phyloP scores from a whole-genome alignment of 2,113 vertebrate species.

The Merops nubicus region DNA sequence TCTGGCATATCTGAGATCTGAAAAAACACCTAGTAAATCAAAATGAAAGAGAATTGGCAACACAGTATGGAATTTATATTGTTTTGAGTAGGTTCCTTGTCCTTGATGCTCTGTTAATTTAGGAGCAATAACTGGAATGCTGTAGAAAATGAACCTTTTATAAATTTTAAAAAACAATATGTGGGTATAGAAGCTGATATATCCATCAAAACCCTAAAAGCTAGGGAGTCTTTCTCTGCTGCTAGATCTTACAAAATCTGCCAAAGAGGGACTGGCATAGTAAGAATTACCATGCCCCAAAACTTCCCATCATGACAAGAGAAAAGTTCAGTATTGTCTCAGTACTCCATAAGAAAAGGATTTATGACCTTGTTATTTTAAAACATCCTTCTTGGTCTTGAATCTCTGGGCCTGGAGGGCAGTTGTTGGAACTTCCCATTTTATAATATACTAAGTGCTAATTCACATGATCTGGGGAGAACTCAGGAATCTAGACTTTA shows the following conservation, averaged over 20 bases:
- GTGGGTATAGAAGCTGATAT: not conserved
- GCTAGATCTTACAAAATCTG: not conserved
- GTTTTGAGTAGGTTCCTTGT: conserved; percentile 1
- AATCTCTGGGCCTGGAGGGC: not conserved
- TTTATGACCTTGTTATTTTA: not conserved
- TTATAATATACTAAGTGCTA: too few relatives aligned
- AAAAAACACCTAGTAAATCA: not conserved
- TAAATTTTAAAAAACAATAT: not conserved
- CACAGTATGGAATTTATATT: not conserved
- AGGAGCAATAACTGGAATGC: conserved; percentile 3
- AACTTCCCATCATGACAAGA: not conserved
- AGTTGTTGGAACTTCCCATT: too few relatives aligned
- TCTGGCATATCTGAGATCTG: not conserved
- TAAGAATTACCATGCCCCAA: not conserved
- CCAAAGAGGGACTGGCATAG: not conserved
- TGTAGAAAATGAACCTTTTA: conserved; percentile 22
- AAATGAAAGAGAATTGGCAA: not conserved
- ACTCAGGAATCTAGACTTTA: not conserved
- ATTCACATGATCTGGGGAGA: not conserved
- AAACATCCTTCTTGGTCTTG: not conserved
- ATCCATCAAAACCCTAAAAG: not conserved
- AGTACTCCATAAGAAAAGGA: not conserved
- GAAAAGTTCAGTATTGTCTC: not conserved
- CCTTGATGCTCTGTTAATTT: conserved; percentile 36
- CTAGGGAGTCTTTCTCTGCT: not conserved